Evolutionary conservation across 2,113 vertebrate genomes (phyloP).

Genomic region (Nicator chloris): DNA sequence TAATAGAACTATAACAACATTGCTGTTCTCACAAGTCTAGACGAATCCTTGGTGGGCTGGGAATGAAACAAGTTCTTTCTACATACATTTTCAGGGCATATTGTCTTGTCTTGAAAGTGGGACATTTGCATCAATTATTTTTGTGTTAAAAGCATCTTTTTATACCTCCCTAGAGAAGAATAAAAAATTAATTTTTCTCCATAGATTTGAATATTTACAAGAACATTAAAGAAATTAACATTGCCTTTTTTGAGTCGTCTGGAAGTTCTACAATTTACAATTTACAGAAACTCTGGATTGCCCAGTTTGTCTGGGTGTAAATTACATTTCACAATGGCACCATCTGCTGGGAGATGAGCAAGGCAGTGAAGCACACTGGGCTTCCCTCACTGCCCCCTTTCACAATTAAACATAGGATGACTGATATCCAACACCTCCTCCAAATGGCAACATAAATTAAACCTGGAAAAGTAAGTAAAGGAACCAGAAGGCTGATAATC

Average conservation of each 20-base stretch:
- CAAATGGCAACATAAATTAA: background rate
- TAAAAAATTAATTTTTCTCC: background rate
- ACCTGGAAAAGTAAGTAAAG: background rate
- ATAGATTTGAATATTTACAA: background rate
- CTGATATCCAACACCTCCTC: background rate
- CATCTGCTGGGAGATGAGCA: slow-evolving; percentile 56
- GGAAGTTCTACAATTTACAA: background rate
- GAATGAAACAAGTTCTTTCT: background rate
- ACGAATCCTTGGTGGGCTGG: background rate
- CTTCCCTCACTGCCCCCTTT: background rate
- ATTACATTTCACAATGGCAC: slow-evolving; percentile 58
- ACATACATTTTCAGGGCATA: background rate
- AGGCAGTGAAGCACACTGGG: background rate
- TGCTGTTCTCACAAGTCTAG: background rate
- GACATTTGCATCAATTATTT: background rate
- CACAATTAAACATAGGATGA: background rate
- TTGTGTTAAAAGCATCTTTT: background rate
- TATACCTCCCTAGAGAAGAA: background rate
- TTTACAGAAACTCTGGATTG: background rate
- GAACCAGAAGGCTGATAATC: background rate
- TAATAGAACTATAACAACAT: background rate
- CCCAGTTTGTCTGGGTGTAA: background rate
- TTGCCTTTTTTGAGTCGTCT: background rate
- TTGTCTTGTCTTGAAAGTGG: background rate
- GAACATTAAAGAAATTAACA: background rate